Evolutionary conservation across 2,888 invertebrate genomes (phyloP).

Genomic region (Andrena dorsata): DNA sequence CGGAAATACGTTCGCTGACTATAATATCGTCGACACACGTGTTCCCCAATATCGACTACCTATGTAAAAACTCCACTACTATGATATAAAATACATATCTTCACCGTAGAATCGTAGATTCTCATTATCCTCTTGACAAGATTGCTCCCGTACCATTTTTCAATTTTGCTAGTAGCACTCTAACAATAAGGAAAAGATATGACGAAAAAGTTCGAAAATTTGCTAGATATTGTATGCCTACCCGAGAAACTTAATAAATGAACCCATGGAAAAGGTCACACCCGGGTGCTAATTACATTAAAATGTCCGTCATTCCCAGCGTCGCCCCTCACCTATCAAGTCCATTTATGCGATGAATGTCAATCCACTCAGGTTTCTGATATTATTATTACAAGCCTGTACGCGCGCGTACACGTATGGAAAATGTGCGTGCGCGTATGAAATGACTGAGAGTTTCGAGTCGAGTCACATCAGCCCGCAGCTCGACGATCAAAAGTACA

Average conservation of each 20-base stretch:
- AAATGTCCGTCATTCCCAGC: slow-evolving; percentile 3
- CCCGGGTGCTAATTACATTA: slow-evolving; percentile 34
- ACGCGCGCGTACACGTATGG: background rate
- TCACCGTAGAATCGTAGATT: background rate
- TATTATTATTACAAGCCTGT: slow-evolving; percentile 20
- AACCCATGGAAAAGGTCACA: background rate
- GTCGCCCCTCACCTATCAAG: slow-evolving; percentile 20
- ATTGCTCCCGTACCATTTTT: too few relatives aligned
- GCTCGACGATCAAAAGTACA: slow-evolving; percentile 17
- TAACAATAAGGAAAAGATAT: too few relatives aligned
- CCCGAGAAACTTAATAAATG: slow-evolving; percentile 4
- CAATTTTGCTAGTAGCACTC: background rate
- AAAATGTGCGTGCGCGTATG: too few relatives aligned
- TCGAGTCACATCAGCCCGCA: background rate
- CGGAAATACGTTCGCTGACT: background rate
- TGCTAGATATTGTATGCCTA: background rate
- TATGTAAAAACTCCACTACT: background rate
- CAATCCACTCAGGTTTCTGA: slow-evolving; percentile 10
- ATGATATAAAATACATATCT: background rate
- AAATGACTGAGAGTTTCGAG: background rate
- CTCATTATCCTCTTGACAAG: background rate
- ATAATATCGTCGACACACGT: slow-evolving; percentile 9
- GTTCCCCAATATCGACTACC: background rate
- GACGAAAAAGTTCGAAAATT: background rate
- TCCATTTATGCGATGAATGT: slow-evolving; percentile 46